These are phyloP conservation scores for Oophaga sylvatica DNA, from an alignment of 2,797 vertebrate genomes.

Conservation along the genomic window DNA sequence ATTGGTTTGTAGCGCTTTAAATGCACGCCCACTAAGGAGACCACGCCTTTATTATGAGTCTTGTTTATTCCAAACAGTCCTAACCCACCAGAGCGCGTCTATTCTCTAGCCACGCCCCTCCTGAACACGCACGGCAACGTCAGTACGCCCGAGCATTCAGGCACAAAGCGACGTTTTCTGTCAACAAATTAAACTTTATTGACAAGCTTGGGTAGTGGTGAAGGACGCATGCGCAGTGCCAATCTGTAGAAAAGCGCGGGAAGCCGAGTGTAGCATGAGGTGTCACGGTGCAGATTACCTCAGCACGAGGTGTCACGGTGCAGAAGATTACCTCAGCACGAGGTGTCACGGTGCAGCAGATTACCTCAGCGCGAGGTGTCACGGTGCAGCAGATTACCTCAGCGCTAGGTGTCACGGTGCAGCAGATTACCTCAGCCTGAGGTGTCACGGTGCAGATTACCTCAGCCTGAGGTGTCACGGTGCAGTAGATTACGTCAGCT, in stretches of 20 bases:
- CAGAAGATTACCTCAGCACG: too few relatives aligned
- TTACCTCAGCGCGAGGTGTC: too few relatives aligned
- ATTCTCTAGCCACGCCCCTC: background rate
- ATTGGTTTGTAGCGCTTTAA: background rate
- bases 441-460: too few relatives aligned
- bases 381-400: too few relatives aligned
- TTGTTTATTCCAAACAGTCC: background rate
- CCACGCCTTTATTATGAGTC: background rate
- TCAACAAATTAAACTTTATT: slow-evolving; percentile 6
- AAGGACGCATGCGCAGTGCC: background rate
- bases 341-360: too few relatives aligned
- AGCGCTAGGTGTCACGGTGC: too few relatives aligned
- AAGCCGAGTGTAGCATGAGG: too few relatives aligned
- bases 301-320: too few relatives aligned
- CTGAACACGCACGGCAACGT: background rate
- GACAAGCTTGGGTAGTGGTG: background rate
- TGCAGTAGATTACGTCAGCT: too few relatives aligned
- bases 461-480: too few relatives aligned
- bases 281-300: too few relatives aligned
- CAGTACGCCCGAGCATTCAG: background rate
- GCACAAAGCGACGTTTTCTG: background rate
- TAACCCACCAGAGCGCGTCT: background rate
- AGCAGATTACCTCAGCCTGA: too few relatives aligned
- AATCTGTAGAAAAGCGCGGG: background rate
- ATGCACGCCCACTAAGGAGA: background rate